These are phyloP conservation scores for Oligia latruncula DNA, from an alignment of 2,888 invertebrate genomes.

Conservation along the genomic window DNA sequence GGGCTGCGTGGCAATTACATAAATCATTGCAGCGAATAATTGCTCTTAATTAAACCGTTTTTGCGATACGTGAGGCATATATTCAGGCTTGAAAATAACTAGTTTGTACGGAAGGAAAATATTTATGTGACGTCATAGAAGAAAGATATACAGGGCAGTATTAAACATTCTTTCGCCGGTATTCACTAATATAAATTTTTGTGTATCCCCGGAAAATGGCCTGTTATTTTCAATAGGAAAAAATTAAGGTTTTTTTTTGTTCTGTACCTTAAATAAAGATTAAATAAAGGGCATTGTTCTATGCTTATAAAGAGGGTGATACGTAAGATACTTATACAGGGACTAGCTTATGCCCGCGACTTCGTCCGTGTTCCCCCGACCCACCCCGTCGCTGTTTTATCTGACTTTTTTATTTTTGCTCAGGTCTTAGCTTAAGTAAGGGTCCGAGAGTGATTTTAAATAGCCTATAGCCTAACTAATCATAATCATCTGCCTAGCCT, in stretches of 20 bases:
- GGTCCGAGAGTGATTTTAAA: too few species aligned
- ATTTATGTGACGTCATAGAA: slow-evolving; percentile 27
- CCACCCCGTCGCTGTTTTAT: background rate
- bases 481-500: too few species aligned
- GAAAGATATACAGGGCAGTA: slow-evolving; percentile 26
- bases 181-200: slow-evolving; percentile 31
- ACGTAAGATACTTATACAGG: background rate
- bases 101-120: background rate
- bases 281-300: background rate
- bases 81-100: slow-evolving; percentile 29
- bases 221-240: background rate
- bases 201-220: slow-evolving; percentile 7
- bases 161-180: slow-evolving; percentile 41
- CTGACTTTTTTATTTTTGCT: background rate
- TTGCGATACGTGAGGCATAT: slow-evolving; percentile 26
- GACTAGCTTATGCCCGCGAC: background rate
- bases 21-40: slow-evolving; percentile 64
- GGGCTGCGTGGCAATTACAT: slow-evolving; percentile 54
- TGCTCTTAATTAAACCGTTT: slow-evolving; percentile 59
- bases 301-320: background rate
- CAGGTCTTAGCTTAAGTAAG: too few species aligned
- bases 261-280: background rate
- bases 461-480: background rate
- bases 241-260: background rate
- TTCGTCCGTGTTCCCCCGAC: background rate